A percentile compares a stretch with the other conserved stretches of the same genome.
These are phyloP conservation scores for Oplegnathus fasciatus DNA, from an alignment of 2,113 vertebrate genomes.

Conservation along the genomic window DNA sequence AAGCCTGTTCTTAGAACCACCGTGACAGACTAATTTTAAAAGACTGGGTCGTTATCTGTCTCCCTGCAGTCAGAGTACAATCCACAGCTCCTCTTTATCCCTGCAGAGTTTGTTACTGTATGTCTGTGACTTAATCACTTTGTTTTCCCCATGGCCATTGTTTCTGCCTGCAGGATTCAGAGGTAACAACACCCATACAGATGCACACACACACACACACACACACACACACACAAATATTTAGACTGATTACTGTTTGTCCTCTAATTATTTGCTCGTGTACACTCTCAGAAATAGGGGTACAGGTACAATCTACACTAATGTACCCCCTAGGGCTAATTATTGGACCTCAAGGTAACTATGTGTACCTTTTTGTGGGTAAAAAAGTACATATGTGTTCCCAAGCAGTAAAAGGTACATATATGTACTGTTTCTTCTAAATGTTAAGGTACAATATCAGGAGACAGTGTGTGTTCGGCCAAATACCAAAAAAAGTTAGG, in stretches of 20 bases:
- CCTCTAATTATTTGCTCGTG: slow-evolving; percentile 2
- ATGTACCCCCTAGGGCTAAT: too few relatives aligned
- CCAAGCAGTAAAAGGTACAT: too few relatives aligned
- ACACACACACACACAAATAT: slow-evolving; percentile 12
- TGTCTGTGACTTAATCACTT: slow-evolving; percentile 17
- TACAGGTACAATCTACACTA: too few relatives aligned
- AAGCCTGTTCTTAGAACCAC: background rate
- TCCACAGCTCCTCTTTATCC: background rate
- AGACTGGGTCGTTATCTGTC: background rate
- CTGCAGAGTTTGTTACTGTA: slow-evolving; percentile 6
- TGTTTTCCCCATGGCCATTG: background rate
- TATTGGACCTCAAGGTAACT: too few relatives aligned
- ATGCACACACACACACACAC: background rate
- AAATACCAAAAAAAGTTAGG: too few relatives aligned
- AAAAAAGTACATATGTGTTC: too few relatives aligned
- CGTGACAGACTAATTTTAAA: background rate
- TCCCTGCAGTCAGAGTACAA: background rate
- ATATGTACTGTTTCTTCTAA: too few relatives aligned
- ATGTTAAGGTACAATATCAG: too few relatives aligned
- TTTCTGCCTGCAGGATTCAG: slow-evolving; percentile 15
- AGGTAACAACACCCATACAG: background rate
- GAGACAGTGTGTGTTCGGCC: too few relatives aligned
- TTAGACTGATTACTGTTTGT: slow-evolving; percentile 12
- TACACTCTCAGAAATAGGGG: too few relatives aligned
- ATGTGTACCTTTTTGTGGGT: too few relatives aligned